These are phyloP conservation scores for Mimas tiliae DNA, from an alignment of 2,888 invertebrate genomes.

Conservation along the genomic window DNA sequence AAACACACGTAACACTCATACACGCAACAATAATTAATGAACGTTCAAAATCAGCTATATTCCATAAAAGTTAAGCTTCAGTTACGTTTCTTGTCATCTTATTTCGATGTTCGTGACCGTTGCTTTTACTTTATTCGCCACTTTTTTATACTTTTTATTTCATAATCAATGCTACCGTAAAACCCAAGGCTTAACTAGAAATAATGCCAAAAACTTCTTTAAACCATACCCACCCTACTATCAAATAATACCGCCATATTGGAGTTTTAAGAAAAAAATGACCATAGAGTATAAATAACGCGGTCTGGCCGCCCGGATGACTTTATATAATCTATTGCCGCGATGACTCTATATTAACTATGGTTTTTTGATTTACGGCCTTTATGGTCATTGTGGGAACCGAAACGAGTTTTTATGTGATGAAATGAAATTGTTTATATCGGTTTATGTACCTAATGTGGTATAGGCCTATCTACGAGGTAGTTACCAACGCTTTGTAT, in stretches of 20 bases:
- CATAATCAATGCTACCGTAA: no score
- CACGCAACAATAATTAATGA: no score
- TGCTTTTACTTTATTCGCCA: no score
- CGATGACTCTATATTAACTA: conserved; percentile 81
- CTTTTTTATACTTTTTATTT: no score
- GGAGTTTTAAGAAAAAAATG: conserved; percentile 66
- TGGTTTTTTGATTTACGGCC: conserved; percentile 46
- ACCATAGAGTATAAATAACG: conserved; percentile 41
- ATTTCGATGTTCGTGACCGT: no score
- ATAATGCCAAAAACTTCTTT: conserved; percentile 25
- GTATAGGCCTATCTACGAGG: neutral
- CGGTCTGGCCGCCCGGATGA: conserved; percentile 67
- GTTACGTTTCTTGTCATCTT: no score
- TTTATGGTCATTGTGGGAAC: conserved; percentile 29
- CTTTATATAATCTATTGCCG: conserved; percentile 67
- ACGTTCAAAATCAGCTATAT: no score
- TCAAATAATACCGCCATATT: conserved; percentile 67
- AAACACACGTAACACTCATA: no score
- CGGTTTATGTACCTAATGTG: conserved; percentile 10
- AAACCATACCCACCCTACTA: conserved; percentile 51
- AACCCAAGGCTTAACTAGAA: no score
- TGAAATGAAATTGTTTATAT: conserved; percentile 13
- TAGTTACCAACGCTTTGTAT: no score
- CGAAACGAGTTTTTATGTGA: conserved; percentile 45
- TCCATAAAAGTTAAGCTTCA: no score